A percentile compares a stretch with the other conserved stretches of the same genome.
Evolutionary conservation across 2,888 invertebrate genomes (phyloP).

Genomic region (Ischnus inquisitorius): DNA sequence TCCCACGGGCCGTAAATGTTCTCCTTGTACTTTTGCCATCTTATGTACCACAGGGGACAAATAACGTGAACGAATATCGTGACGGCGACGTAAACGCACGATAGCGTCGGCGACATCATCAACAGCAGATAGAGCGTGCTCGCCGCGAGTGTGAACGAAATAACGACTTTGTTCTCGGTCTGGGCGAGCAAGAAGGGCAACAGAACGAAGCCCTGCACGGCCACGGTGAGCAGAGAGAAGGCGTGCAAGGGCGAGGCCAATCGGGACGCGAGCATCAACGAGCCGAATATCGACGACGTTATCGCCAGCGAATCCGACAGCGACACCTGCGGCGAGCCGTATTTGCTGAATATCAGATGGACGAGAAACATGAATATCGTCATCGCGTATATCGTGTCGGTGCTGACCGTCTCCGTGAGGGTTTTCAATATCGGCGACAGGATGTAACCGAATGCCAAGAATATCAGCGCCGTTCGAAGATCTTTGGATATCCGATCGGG

Average conservation of each 20-base stretch:
- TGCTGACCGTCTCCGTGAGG: constrained; percentile 97
- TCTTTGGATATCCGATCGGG: constrained; percentile 86
- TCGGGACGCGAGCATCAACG: constrained; percentile 97
- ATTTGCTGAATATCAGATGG: constrained; percentile 97
- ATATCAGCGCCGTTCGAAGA: constrained; percentile 92
- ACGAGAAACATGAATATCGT: constrained; percentile 94
- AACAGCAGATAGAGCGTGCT: constrained; percentile 86
- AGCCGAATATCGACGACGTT: constrained; percentile 97
- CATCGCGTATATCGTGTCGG: constrained; percentile 98
- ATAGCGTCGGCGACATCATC: constrained; percentile 87
- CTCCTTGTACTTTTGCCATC: constrained; percentile 92
- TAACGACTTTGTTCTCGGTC: constrained; percentile 87
- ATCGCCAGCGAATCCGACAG: constrained; percentile 96
- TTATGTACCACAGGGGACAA: constrained; percentile 92
- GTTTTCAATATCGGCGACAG: constrained; percentile 97
- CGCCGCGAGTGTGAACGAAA: constrained; percentile 86
- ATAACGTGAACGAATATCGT: constrained; percentile 90
- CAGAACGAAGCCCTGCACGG: constrained; percentile 95
- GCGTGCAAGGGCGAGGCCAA: constrained; percentile 94
- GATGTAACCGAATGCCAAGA: constrained; percentile 94
- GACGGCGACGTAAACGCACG: constrained; percentile 88
- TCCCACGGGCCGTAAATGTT: constrained; percentile 99
- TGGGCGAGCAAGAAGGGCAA: constrained; percentile 92
- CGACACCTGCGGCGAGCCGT: constrained; percentile 94
- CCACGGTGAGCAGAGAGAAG: constrained; percentile 95